phyloP scores from a whole-genome alignment of 2,888 invertebrate species.

The Amphipoea lucens region DNA sequence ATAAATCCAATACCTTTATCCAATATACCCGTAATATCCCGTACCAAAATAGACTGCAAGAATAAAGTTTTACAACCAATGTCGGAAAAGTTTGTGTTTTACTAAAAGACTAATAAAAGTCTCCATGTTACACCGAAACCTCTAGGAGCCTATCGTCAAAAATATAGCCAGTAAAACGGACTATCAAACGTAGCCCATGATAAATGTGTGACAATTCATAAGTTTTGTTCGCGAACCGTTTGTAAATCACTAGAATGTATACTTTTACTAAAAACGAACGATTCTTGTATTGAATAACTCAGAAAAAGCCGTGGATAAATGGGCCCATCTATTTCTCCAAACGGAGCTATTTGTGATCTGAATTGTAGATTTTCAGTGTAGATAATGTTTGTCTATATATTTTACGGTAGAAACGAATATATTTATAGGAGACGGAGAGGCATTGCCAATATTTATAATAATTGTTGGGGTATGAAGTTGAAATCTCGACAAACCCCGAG shows the following conservation, averaged over 20 bases:
- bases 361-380: slow-evolving; percentile 66
- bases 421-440: slow-evolving; percentile 31
- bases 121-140: slow-evolving; percentile 41
- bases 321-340: slow-evolving; percentile 62
- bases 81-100: slow-evolving; percentile 54
- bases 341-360: slow-evolving; percentile 66
- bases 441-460: slow-evolving; percentile 66
- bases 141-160: slow-evolving; percentile 53
- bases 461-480: slow-evolving; percentile 62
- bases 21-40: slow-evolving; percentile 17
- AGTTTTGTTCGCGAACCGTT: slow-evolving; percentile 60
- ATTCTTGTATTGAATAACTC: slow-evolving; percentile 66
- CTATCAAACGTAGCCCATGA: slow-evolving; percentile 58
- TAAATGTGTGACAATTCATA: slow-evolving; percentile 64
- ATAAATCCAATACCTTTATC: slow-evolving; percentile 24
- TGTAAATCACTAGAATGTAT: slow-evolving; percentile 61
- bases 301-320: slow-evolving; percentile 65
- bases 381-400: slow-evolving; percentile 64
- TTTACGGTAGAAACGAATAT: slow-evolving; percentile 50
- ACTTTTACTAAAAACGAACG: slow-evolving; percentile 60
- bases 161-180: slow-evolving; percentile 55
- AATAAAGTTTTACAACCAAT: slow-evolving; percentile 51
- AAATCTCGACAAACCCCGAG: slow-evolving; percentile 69
- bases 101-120: slow-evolving; percentile 59
- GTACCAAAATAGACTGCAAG: slow-evolving; percentile 44